A percentile compares a stretch with the other conserved stretches of the same genome.
Conservation (phyloP, 1,140 invertebrate genomes). For the Varroa destructor region DNA sequence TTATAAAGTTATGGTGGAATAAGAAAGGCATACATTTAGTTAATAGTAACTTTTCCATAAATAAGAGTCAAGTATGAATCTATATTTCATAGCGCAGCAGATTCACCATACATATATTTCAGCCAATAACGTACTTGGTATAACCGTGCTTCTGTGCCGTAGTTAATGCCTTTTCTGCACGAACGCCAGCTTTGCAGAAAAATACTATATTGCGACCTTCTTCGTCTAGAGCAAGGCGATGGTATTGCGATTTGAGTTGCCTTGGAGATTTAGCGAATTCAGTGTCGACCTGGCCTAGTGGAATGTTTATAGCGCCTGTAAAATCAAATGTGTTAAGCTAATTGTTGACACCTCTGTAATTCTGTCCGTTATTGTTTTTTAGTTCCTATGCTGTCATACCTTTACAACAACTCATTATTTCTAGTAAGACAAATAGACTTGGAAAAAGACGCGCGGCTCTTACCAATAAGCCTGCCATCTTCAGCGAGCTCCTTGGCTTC, state of each 20-base stretch:
- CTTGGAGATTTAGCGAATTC: neutral
- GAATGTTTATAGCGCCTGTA: conserved; percentile 17
- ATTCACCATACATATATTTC: neutral
- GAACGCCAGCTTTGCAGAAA: conserved; percentile 21
- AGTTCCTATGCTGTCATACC: too few relatives aligned
- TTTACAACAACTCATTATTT: too few relatives aligned
- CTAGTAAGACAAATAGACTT: too few relatives aligned
- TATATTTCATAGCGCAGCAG: too few relatives aligned
- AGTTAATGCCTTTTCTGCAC: neutral
- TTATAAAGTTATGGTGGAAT: too few relatives aligned
- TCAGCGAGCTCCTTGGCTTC: conserved; percentile 7
- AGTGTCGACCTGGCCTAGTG: conserved; percentile 6
- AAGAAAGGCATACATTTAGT: neutral
- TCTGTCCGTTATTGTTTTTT: neutral
- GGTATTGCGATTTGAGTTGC: neutral
- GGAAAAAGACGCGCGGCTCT: neutral
- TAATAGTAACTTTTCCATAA: neutral
- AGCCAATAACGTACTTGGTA: neutral
- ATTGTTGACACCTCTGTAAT: neutral
- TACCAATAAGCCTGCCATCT: conserved; percentile 1
- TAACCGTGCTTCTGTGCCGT: neutral
- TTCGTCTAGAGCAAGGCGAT: neutral
- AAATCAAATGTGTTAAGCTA: neutral
- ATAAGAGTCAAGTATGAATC: too few relatives aligned
- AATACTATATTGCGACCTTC: neutral